Conservation (phyloP, 1,140 invertebrate genomes). For the Drosophila santomea region DNA sequence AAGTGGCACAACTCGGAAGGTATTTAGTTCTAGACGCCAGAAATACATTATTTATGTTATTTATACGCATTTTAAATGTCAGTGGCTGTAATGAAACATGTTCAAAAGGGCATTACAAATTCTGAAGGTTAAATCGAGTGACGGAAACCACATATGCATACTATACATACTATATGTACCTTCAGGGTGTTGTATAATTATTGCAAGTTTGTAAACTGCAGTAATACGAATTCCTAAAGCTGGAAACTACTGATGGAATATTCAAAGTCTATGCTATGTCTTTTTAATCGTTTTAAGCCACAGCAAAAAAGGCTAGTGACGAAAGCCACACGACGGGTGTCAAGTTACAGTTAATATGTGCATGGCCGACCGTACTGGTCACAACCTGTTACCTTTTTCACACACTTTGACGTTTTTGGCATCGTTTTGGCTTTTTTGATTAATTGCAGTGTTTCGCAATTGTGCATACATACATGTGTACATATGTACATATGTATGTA, state of each 20-base stretch:
- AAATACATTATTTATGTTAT: background rate
- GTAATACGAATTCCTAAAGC: background rate
- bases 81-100: slow-evolving; percentile 2
- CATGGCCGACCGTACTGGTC: slow-evolving; percentile 20
- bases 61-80: slow-evolving; percentile 4
- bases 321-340: slow-evolving; percentile 16
- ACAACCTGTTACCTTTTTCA: background rate
- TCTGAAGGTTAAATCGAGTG: background rate
- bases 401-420: slow-evolving; percentile 31
- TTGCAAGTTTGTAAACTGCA: background rate
- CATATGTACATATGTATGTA: no score
- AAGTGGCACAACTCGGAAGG: no score
- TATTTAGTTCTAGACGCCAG: background rate
- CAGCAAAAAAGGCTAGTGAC: background rate
- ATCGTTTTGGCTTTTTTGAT: slow-evolving; percentile 32
- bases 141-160: background rate
- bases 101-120: background rate
- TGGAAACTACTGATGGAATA: no score
- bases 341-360: slow-evolving; percentile 26
- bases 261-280: no score
- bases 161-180: no score
- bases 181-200: background rate
- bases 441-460: slow-evolving; percentile 39
- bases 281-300: no score
- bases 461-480: background rate